These are phyloP conservation scores for Gryllus bimaculatus DNA, from an alignment of 1,140 invertebrate species.

Conservation along the genomic window DNA sequence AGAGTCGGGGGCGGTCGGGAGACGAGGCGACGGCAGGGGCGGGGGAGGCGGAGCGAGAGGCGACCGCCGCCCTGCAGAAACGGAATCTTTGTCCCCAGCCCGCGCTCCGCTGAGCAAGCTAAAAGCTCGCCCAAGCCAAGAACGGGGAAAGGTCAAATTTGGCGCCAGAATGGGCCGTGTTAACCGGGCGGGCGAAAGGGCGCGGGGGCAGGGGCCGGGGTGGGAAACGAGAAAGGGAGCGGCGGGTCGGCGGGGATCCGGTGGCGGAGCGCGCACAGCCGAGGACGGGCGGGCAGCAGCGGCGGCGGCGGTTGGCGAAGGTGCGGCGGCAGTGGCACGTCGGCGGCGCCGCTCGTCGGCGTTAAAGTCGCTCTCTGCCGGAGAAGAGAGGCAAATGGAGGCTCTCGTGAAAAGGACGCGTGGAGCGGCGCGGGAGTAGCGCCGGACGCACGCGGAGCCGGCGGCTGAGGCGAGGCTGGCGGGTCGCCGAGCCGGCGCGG, in stretches of 20 bases:
- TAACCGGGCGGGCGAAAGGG: constrained; percentile 8
- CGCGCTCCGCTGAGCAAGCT: constrained; percentile 18
- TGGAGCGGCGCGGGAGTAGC: background rate
- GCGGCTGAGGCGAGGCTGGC: too few species aligned
- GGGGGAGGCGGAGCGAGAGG: background rate
- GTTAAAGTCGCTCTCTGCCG: constrained; percentile 15
- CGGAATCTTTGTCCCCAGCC: constrained; percentile 20
- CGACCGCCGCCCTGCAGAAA: constrained; percentile 16
- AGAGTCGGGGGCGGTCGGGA: background rate
- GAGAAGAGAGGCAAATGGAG: constrained; percentile 8
- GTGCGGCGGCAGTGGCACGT: too few species aligned
- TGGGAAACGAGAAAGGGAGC: constrained; percentile 18
- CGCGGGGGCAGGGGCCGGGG: constrained; percentile 6
- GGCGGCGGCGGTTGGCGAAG: background rate
- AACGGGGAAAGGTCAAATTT: constrained; percentile 12
- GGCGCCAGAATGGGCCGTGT: constrained; percentile 13
- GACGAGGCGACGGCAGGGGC: background rate
- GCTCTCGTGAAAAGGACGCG: background rate
- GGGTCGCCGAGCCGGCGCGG: too few species aligned
- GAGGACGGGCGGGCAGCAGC: too few species aligned
- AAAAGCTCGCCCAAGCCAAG: constrained; percentile 17
- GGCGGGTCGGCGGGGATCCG: constrained; percentile 10
- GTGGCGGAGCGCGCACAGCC: background rate
- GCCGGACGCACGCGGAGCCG: too few species aligned
- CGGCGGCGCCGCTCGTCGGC: background rate